Evolutionary conservation across 2,113 vertebrate species (phyloP).

Genomic region (Saguinus imperator): DNA sequence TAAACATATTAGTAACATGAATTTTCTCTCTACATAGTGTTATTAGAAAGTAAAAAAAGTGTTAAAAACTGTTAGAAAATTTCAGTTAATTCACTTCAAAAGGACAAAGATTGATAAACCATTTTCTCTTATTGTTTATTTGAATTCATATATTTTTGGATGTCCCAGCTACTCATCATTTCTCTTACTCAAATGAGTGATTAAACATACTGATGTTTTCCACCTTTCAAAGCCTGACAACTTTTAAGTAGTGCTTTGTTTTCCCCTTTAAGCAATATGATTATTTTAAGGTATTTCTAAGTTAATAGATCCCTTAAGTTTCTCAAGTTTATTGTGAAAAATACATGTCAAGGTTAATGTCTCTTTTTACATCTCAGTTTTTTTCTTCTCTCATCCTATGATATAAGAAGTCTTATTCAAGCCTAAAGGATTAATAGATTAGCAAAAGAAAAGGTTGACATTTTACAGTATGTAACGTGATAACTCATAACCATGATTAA

Average conservation of each 20-base stretch:
- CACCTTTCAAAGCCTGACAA: background rate
- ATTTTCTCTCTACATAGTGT: background rate
- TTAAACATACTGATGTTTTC: background rate
- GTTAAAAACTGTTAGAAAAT: background rate
- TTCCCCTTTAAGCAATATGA: background rate
- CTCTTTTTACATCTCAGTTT: background rate
- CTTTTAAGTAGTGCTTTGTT: background rate
- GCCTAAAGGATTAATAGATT: background rate
- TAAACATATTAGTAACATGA: background rate
- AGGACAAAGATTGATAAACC: background rate
- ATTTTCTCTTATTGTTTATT: background rate
- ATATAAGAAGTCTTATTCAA: background rate
- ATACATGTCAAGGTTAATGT: background rate
- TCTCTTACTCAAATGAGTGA: background rate
- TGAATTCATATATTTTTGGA: background rate
- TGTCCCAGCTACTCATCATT: background rate
- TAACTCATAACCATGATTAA: background rate
- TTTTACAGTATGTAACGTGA: background rate
- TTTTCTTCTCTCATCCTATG: background rate
- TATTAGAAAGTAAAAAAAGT: background rate
- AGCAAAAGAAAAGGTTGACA: background rate
- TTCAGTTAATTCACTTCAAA: background rate
- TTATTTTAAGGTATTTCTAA: conserved; percentile 14
- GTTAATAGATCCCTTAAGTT: background rate
- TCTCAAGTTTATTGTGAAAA: background rate